These are phyloP conservation scores for Enoplosus armatus DNA, from an alignment of 2,797 vertebrate genomes.

Conservation along the genomic window DNA sequence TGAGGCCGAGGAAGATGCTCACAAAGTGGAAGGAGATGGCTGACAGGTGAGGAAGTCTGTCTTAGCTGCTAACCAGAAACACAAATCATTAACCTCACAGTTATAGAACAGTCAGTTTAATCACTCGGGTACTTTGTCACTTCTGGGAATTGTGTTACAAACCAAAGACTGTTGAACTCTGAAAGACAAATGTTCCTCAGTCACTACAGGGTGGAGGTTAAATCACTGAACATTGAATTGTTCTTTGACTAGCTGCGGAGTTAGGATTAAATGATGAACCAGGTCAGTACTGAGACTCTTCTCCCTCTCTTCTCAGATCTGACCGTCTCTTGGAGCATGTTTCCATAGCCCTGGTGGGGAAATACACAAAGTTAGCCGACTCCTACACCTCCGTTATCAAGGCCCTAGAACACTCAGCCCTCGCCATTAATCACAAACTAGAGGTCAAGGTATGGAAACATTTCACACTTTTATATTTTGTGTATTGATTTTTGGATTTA, in stretches of 20 bases:
- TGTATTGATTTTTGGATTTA: neutral
- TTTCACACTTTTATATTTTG: slow-evolving; percentile 4
- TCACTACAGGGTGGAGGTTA: too few species aligned
- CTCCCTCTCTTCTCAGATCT: slow-evolving; percentile 80
- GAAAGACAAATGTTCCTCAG: neutral
- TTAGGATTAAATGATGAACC: neutral
- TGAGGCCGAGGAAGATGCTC: slow-evolving; percentile 91
- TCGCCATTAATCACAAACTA: slow-evolving; percentile 95
- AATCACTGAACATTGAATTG: neutral
- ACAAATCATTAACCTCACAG: neutral
- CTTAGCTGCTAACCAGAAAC: neutral
- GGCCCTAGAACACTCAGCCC: slow-evolving; percentile 94
- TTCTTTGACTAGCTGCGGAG: slow-evolving; percentile 1
- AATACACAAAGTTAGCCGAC: slow-evolving; percentile 96
- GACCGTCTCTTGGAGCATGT: slow-evolving; percentile 93
- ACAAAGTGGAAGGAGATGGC: slow-evolving; percentile 98
- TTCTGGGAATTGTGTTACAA: neutral
- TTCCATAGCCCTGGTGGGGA: slow-evolving; percentile 96
- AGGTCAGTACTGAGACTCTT: neutral
- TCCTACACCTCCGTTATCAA: slow-evolving; percentile 98
- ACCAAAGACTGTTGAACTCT: neutral
- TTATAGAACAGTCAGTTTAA: neutral
- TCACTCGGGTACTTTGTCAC: neutral
- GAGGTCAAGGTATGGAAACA: slow-evolving; percentile 90
- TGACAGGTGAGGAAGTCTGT: slow-evolving; percentile 86